Conservation (phyloP, 1,140 invertebrate species). For the Charaxes varanes region DNA sequence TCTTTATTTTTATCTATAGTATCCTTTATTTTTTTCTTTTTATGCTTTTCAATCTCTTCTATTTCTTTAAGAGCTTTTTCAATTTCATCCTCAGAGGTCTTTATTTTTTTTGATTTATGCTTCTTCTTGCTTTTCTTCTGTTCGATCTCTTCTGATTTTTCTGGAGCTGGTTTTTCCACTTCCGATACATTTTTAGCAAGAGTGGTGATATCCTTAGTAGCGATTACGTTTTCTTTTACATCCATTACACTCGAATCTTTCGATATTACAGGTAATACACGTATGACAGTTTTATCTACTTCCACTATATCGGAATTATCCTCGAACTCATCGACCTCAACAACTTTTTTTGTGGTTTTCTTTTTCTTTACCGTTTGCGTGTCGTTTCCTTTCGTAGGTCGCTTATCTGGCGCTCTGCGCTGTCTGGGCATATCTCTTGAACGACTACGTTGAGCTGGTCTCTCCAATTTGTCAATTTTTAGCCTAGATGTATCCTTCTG, state of each 20-base stretch:
- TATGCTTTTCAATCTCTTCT: conserved; percentile 49
- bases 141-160: too few species aligned
- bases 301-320: conserved; percentile 31
- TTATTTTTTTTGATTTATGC: conserved; percentile 61
- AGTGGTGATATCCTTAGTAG: too few species aligned
- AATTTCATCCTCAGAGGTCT: conserved; percentile 69
- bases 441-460: conserved; percentile 44
- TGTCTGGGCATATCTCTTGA: conserved; percentile 65
- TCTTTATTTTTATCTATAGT: conserved; percentile 32
- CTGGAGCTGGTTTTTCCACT: too few species aligned
- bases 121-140: conserved; percentile 62
- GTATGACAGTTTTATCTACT: conserved; percentile 11
- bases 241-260: too few species aligned
- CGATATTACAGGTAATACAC: neutral
- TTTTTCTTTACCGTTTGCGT: conserved; percentile 50
- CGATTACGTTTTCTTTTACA: too few species aligned
- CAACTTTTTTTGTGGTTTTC: conserved; percentile 51
- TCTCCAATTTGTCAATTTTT: conserved; percentile 44
- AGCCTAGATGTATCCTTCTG: conserved; percentile 30
- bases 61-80: conserved; percentile 75
- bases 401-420: conserved; percentile 53
- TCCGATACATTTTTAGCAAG: too few species aligned
- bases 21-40: conserved; percentile 46
- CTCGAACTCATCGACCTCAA: conserved; percentile 63
- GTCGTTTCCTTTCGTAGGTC: conserved; percentile 43